These are phyloP conservation scores for Opisthograptis luteolata DNA, from an alignment of 2,888 invertebrate species.

Conservation along the genomic window DNA sequence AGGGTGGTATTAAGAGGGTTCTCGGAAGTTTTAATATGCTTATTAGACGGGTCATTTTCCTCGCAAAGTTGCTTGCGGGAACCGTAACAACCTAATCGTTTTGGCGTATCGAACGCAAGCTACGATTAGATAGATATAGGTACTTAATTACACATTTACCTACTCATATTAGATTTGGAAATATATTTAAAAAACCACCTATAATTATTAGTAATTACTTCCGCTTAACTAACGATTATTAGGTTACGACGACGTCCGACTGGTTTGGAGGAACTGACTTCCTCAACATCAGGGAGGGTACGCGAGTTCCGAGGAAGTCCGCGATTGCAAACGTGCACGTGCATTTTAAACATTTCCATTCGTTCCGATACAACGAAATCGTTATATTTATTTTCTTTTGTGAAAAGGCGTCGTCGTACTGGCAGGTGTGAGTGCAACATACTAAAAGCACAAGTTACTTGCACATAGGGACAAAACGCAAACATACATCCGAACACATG, in stretches of 20 bases:
- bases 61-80: not conserved
- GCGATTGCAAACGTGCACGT: too few species aligned
- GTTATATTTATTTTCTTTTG: not conserved
- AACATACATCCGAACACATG: constrained; percentile 50
- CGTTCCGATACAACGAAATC: too few species aligned
- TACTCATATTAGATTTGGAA: too few species aligned
- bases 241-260: too few species aligned
- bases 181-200: too few species aligned
- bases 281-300: too few species aligned
- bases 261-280: too few species aligned
- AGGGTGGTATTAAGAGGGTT: constrained; percentile 20
- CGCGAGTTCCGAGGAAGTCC: too few species aligned
- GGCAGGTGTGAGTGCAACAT: constrained; percentile 34
- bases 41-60: constrained; percentile 15
- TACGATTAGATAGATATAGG: not conserved
- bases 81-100: constrained; percentile 4
- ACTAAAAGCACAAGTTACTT: constrained; percentile 25
- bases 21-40: constrained; percentile 22
- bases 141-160: too few species aligned
- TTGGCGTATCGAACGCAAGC: not conserved
- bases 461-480: constrained; percentile 38
- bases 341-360: too few species aligned
- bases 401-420: not conserved
- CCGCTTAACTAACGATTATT: too few species aligned
- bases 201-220: too few species aligned